Conservation (phyloP, 2,113 vertebrate genomes). For the Perognathus longimembris region DNA sequence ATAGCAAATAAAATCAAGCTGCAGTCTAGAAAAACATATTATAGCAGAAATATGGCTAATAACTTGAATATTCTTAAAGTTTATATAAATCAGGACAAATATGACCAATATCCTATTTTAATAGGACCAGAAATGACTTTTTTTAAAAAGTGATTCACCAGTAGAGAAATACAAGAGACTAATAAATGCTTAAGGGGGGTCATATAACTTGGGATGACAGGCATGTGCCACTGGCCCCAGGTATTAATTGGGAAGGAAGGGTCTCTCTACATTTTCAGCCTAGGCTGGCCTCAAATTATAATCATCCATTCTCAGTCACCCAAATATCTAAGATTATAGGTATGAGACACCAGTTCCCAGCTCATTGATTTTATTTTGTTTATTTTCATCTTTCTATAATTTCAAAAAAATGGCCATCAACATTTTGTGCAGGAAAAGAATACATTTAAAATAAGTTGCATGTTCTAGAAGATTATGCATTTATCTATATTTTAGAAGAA, state of each 20-base stretch:
- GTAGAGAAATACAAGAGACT: too few relatives aligned
- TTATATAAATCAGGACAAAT: background rate
- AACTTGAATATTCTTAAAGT: background rate
- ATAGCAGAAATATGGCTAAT: background rate
- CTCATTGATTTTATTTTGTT: slow-evolving; percentile 46
- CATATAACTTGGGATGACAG: too few relatives aligned
- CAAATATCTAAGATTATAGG: too few relatives aligned
- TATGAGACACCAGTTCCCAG: too few relatives aligned
- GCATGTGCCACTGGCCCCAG: too few relatives aligned
- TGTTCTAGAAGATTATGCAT: background rate
- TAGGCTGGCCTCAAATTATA: background rate
- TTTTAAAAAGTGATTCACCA: too few relatives aligned
- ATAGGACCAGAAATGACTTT: background rate
- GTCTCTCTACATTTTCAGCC: too few relatives aligned
- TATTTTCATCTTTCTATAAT: background rate
- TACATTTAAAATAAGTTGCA: background rate
- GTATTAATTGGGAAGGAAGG: too few relatives aligned
- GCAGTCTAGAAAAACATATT: background rate
- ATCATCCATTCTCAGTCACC: background rate
- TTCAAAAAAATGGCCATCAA: slow-evolving; percentile 17
- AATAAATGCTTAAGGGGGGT: too few relatives aligned
- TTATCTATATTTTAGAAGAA: slow-evolving; percentile 56
- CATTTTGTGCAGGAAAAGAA: slow-evolving; percentile 37
- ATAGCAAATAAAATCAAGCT: slow-evolving; percentile 1
- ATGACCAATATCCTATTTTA: background rate